Conservation (phyloP, 2,797 vertebrate genomes). For the Clarias laeviceps region DNA sequence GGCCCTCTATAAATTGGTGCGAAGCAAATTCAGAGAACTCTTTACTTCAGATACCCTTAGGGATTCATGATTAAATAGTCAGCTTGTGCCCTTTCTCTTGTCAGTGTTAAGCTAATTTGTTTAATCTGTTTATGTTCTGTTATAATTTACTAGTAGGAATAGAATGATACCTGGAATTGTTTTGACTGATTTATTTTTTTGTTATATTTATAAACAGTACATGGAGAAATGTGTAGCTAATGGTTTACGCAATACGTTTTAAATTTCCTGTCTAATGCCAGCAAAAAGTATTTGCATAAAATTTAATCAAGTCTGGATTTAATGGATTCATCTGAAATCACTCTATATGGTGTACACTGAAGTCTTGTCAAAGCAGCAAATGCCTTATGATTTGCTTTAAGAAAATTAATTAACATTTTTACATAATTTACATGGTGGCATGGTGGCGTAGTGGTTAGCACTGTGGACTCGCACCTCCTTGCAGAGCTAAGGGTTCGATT, state of each 20-base stretch:
- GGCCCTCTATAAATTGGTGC: neutral
- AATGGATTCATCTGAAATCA: neutral
- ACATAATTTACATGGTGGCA: too few relatives aligned
- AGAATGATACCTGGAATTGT: neutral
- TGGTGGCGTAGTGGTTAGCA: too few relatives aligned
- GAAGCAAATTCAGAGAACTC: neutral
- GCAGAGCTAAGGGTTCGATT: too few relatives aligned
- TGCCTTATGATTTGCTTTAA: neutral
- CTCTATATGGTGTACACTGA: neutral
- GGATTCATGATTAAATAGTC: neutral
- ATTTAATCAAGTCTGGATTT: neutral
- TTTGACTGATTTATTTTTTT: neutral
- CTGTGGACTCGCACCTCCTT: too few relatives aligned
- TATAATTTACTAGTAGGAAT: neutral
- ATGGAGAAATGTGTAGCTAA: neutral
- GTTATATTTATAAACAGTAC: neutral
- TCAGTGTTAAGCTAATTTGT: neutral
- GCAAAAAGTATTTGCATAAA: neutral
- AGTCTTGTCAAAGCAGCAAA: neutral
- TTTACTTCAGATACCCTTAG: conserved; percentile 1
- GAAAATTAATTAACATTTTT: neutral
- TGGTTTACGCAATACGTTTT: too few relatives aligned
- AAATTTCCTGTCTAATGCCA: neutral
- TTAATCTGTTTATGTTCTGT: neutral
- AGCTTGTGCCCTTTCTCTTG: neutral